A percentile compares a stretch with the other conserved stretches of the same genome.
phyloP scores from a whole-genome alignment of 2,113 vertebrate genomes.

The Electrona antarctica region DNA sequence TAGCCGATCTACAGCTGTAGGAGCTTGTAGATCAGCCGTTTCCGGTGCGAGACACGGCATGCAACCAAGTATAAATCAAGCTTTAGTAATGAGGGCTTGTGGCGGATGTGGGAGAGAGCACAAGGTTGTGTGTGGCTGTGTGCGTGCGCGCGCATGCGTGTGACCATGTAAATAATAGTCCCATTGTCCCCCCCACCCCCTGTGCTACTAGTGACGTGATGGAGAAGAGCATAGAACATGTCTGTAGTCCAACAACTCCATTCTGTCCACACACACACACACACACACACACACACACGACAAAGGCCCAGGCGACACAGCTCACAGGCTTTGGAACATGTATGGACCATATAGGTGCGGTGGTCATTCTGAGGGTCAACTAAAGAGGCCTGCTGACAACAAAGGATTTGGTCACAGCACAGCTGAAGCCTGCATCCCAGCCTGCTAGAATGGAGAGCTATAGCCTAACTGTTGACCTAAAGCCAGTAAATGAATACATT shows the following conservation, averaged over 20 bases:
- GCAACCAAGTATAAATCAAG: too few species aligned
- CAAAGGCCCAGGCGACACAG: conserved; percentile 1
- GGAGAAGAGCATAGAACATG: conserved; percentile 12
- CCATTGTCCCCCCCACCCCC: conserved; percentile 51
- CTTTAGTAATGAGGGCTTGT: not conserved
- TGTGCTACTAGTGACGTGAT: conserved; percentile 34
- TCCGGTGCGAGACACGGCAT: not conserved
- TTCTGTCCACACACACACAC: conserved; percentile 31
- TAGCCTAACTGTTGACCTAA: too few species aligned
- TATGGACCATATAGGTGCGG: conserved; percentile 11
- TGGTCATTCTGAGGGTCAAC: conserved; percentile 39
- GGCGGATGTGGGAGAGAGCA: conserved; percentile 19
- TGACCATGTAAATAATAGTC: conserved; percentile 47
- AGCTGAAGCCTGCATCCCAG: conserved; percentile 4
- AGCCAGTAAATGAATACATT: too few species aligned
- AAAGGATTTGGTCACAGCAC: conserved; percentile 24
- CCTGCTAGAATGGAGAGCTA: too few species aligned
- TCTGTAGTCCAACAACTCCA: conserved; percentile 24
- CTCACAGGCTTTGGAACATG: conserved; percentile 13
- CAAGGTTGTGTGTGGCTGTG: not conserved
- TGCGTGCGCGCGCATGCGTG: too few species aligned
- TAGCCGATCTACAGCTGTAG: too few species aligned
- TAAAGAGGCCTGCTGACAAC: conserved; percentile 32
- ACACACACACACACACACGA: conserved; percentile 27
- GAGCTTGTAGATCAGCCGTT: too few species aligned